phyloP scores from a whole-genome alignment of 2,888 invertebrate species.

The Margaritifera margaritifera region DNA sequence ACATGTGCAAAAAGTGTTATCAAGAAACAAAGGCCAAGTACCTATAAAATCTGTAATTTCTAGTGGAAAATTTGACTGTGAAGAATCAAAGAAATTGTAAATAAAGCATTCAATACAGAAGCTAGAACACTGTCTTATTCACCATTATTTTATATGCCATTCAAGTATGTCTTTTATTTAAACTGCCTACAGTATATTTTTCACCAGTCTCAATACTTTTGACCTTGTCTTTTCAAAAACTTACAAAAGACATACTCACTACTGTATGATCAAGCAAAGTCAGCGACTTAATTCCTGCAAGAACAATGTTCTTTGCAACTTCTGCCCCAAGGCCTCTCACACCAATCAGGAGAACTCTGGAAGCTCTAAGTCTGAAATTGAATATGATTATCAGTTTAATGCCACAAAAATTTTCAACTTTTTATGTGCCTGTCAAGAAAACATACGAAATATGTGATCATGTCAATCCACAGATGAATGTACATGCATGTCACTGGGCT shows the following conservation, averaged over 20 bases:
- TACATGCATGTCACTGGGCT: background rate
- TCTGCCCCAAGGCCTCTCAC: constrained; percentile 94
- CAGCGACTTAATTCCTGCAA: constrained; percentile 92
- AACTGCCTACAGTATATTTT: too few relatives aligned
- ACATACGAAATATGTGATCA: background rate
- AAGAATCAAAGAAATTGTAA: too few relatives aligned
- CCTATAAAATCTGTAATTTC: too few relatives aligned
- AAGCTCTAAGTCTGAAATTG: constrained; percentile 82
- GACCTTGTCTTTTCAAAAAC: too few relatives aligned
- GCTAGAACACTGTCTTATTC: too few relatives aligned
- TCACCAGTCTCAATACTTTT: too few relatives aligned
- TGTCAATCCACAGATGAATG: background rate
- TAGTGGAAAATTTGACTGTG: too few relatives aligned
- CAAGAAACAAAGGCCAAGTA: too few relatives aligned
- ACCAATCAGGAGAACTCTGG: constrained; percentile 90
- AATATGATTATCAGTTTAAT: background rate
- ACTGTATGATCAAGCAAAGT: constrained; percentile 85
- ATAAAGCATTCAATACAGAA: too few relatives aligned
- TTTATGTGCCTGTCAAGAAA: background rate
- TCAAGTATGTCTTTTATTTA: too few relatives aligned
- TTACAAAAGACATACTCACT: constrained; percentile 39
- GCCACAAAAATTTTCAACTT: background rate
- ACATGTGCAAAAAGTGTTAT: too few relatives aligned
- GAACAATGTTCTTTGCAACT: constrained; percentile 92
- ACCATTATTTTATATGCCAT: too few relatives aligned